A percentile compares a stretch with the other conserved stretches of the same genome.
Conservation (phyloP, 2,888 invertebrate species). For the Neuroscelio doddi region DNA sequence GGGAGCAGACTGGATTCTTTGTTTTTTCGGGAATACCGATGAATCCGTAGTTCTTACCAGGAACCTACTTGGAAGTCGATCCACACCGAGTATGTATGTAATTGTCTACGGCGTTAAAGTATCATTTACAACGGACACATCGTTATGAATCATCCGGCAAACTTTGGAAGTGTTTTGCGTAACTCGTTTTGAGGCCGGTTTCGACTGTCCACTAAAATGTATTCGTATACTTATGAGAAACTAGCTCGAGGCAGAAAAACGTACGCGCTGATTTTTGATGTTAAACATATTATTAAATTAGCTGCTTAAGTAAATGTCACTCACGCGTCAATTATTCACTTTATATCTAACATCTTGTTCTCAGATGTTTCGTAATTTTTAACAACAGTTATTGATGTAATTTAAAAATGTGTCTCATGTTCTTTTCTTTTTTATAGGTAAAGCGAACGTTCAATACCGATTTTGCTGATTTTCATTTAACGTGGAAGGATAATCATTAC, state of each 20-base stretch:
- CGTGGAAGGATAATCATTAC: conserved; percentile 71
- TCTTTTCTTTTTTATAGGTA: conserved; percentile 70
- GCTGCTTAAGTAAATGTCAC: background rate
- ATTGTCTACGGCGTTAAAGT: conserved; percentile 49
- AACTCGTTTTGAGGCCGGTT: conserved; percentile 45
- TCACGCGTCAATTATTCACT: background rate
- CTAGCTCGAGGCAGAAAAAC: conserved; percentile 29
- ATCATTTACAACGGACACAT: conserved; percentile 48
- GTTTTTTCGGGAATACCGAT: conserved; percentile 52
- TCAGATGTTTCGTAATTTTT: no score
- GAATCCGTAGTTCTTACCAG: conserved; percentile 41
- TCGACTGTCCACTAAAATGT: conserved; percentile 29
- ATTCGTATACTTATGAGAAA: conserved; percentile 36
- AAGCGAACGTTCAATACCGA: conserved; percentile 71
- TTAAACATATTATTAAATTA: conserved; percentile 18
- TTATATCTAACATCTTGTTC: no score
- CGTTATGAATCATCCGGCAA: conserved; percentile 53
- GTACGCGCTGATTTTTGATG: conserved; percentile 5
- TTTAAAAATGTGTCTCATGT: background rate
- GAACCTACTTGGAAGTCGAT: conserved; percentile 48
- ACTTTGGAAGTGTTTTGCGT: conserved; percentile 37
- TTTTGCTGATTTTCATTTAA: conserved; percentile 68
- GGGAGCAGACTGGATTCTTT: conserved; percentile 36
- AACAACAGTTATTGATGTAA: no score
- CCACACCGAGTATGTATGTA: conserved; percentile 44